These are phyloP conservation scores for Bombus waltoni DNA, from an alignment of 1,140 invertebrate species.

Conservation along the genomic window DNA sequence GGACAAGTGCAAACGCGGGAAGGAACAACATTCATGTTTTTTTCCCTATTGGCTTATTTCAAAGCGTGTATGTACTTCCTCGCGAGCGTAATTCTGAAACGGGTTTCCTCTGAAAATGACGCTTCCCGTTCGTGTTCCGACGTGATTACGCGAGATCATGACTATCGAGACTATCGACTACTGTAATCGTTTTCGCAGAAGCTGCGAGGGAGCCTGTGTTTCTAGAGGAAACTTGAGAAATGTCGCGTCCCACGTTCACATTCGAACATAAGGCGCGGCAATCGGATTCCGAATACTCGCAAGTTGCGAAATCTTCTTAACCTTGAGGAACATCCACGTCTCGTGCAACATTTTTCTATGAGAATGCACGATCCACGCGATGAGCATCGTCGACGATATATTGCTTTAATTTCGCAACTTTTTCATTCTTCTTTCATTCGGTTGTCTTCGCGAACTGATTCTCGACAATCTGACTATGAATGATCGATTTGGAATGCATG, in stretches of 20 bases:
- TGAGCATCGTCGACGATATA: background rate
- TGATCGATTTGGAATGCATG: background rate
- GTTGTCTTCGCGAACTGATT: background rate
- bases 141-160: background rate
- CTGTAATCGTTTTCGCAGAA: background rate
- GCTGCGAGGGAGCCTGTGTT: background rate
- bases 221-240: conserved; percentile 31
- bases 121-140: background rate
- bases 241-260: conserved; percentile 57
- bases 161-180: background rate
- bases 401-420: background rate
- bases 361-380: conserved; percentile 4
- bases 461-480: background rate
- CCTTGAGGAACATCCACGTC: conserved; percentile 55
- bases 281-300: conserved; percentile 34
- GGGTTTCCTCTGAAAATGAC: background rate
- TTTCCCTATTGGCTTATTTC: background rate
- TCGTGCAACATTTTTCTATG: conserved; percentile 32
- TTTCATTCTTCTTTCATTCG: background rate
- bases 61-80: background rate
- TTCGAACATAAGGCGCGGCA: conserved; percentile 44
- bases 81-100: background rate
- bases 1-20: background rate
- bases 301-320: conserved; percentile 47
- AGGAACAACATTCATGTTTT: background rate